Percentiles rank a stretch among this genome's conserved stretches.
Evolutionary conservation across 2,113 vertebrate genomes (phyloP).

Genomic region (Polypterus senegalus): DNA sequence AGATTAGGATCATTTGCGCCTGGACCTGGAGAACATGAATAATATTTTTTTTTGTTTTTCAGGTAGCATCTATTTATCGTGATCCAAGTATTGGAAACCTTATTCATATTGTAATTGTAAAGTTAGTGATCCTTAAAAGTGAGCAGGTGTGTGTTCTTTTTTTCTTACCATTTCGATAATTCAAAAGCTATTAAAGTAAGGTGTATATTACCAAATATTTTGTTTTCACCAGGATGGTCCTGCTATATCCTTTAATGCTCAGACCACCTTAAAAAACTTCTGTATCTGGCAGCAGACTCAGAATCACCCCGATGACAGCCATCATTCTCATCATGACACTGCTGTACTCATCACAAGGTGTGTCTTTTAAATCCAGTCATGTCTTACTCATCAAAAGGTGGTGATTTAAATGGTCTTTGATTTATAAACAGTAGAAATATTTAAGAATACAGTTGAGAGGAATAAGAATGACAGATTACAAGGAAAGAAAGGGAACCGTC

Average conservation of each 20-base stretch:
- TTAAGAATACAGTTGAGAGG: no score
- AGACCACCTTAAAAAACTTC: conserved; percentile 93
- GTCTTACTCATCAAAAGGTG: no score
- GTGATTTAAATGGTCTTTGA: no score
- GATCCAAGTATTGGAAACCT: conserved; percentile 97
- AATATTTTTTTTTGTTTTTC: conserved; percentile 24
- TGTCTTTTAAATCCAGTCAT: no score
- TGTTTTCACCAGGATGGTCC: conserved; percentile 72
- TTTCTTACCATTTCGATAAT: background rate
- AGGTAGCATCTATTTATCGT: conserved; percentile 98
- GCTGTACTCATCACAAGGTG: conserved; percentile 93
- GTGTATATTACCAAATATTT: background rate
- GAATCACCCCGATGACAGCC: conserved; percentile 73
- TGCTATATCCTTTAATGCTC: conserved; percentile 84
- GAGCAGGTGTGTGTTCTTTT: conserved; percentile 67
- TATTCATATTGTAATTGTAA: conserved; percentile 95
- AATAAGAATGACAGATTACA: no score
- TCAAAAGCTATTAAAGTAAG: no score
- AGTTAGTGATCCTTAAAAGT: conserved; percentile 86
- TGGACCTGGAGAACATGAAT: background rate
- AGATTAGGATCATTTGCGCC: background rate
- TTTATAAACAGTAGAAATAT: no score
- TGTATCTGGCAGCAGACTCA: conserved; percentile 93
- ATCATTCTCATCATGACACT: conserved; percentile 78
- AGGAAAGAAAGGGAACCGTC: no score